Percentiles rank a stretch among this genome's conserved stretches.
These are phyloP conservation scores for Heliconius himera DNA, from an alignment of 1,140 invertebrate genomes.

Conservation along the genomic window DNA sequence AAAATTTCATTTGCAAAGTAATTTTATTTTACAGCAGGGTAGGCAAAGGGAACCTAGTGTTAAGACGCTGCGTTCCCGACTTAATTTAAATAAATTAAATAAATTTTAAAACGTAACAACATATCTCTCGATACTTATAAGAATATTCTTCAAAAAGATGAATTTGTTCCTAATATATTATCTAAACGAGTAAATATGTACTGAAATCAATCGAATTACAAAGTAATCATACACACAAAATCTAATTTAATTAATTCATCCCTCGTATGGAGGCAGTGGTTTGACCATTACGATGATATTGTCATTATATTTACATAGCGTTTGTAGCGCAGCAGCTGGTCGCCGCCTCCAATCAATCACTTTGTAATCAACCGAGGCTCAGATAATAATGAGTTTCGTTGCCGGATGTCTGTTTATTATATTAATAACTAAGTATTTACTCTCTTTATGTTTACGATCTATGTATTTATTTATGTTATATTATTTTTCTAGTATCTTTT, in stretches of 20 bases:
- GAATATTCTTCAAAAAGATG: too few species aligned
- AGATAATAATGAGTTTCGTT: slow-evolving; percentile 38
- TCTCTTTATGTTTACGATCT: too few species aligned
- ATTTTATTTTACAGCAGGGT: too few species aligned
- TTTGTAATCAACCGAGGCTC: slow-evolving; percentile 39
- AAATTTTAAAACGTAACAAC: too few species aligned
- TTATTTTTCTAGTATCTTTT: too few species aligned
- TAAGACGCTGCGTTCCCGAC: too few species aligned
- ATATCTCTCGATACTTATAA: too few species aligned
- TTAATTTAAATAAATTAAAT: too few species aligned
- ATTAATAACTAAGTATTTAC: slow-evolving; percentile 7
- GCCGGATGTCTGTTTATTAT: slow-evolving; percentile 8
- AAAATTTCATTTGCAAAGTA: too few species aligned
- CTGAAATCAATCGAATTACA: not conserved
- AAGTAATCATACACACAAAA: not conserved
- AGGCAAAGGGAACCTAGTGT: too few species aligned
- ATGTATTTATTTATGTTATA: too few species aligned
- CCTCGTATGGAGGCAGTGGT: not conserved
- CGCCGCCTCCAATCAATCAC: slow-evolving; percentile 43
- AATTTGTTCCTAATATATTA: too few species aligned
- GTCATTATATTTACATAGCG: slow-evolving; percentile 12
- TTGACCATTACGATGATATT: not conserved
- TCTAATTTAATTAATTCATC: not conserved
- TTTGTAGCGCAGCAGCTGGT: slow-evolving; percentile 30
- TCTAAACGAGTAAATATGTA: not conserved